phyloP scores from a whole-genome alignment of 1,140 invertebrate species.

The Lepidurus packardi region DNA sequence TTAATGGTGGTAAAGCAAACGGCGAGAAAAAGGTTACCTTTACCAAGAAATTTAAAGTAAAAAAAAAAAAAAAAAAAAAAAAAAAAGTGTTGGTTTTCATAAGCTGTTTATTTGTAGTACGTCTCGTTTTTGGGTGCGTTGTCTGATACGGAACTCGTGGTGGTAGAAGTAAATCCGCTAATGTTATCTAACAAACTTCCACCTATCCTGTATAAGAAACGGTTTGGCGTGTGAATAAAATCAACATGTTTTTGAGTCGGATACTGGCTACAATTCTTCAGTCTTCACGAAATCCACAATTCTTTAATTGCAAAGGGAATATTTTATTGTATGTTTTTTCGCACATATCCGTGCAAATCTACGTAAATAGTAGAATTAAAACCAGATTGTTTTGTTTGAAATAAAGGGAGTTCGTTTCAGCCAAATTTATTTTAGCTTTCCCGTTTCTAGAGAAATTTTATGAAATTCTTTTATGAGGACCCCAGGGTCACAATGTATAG shows the following conservation, averaged over 20 bases:
- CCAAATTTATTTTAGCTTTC: too few relatives aligned
- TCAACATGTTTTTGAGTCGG: not conserved
- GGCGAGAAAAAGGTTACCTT: slow-evolving; percentile 45
- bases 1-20: slow-evolving; percentile 36
- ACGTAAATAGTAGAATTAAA: too few relatives aligned
- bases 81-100: not conserved
- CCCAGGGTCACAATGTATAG: not conserved
- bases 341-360: too few relatives aligned
- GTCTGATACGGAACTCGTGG: slow-evolving; percentile 55
- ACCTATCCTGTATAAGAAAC: slow-evolving; percentile 55
- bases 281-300: too few relatives aligned
- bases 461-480: too few relatives aligned
- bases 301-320: too few relatives aligned
- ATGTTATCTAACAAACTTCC: slow-evolving; percentile 56
- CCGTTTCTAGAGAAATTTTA: too few relatives aligned
- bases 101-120: slow-evolving; percentile 50
- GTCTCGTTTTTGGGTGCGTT: slow-evolving; percentile 56
- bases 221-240: slow-evolving; percentile 48
- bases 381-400: too few relatives aligned
- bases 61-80: slow-evolving; percentile 31
- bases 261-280: not conserved
- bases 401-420: too few relatives aligned
- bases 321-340: too few relatives aligned
- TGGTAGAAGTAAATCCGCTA: slow-evolving; percentile 60
- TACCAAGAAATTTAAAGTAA: slow-evolving; percentile 50